Percentiles rank a stretch among this genome's conserved stretches.
These are phyloP conservation scores for Melopsittacus undulatus DNA, from an alignment of 2,797 vertebrate genomes.

Conservation along the genomic window DNA sequence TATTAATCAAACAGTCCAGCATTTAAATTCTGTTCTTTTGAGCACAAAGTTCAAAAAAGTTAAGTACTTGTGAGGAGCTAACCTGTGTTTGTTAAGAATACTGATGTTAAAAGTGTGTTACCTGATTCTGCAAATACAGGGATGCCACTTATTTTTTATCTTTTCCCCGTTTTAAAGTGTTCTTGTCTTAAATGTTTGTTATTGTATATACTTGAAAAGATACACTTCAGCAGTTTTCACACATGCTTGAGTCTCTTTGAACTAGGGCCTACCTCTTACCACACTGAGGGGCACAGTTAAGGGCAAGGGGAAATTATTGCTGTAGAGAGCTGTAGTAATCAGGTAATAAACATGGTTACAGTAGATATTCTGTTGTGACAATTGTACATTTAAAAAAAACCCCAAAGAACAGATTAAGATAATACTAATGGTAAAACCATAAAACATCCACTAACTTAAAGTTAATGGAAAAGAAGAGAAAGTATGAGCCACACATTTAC, in stretches of 20 bases:
- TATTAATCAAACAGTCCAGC: not conserved
- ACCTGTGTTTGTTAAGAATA: not conserved
- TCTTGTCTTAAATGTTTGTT: constrained; percentile 3
- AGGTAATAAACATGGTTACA: not conserved
- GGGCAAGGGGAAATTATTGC: not conserved
- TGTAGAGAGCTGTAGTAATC: not conserved
- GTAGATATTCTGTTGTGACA: not conserved
- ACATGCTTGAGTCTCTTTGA: not conserved
- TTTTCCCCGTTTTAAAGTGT: not conserved
- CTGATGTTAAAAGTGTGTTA: not conserved
- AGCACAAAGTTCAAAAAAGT: not conserved
- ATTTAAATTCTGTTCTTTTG: not conserved
- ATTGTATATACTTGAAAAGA: not conserved
- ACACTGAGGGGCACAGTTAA: not conserved
- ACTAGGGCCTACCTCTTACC: not conserved
- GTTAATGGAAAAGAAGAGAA: not conserved
- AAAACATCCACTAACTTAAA: not conserved
- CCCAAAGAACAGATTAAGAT: not conserved
- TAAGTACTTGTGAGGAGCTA: not conserved
- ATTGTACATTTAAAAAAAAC: not conserved
- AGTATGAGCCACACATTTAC: not conserved
- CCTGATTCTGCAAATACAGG: not conserved
- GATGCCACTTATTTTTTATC: not conserved
- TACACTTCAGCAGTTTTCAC: not conserved
- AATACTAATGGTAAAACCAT: not conserved